Evolutionary conservation across 1,140 invertebrate genomes (phyloP), one percentile per base, ranked within the genome.

Genomic region (Physella acuta): DNA sequence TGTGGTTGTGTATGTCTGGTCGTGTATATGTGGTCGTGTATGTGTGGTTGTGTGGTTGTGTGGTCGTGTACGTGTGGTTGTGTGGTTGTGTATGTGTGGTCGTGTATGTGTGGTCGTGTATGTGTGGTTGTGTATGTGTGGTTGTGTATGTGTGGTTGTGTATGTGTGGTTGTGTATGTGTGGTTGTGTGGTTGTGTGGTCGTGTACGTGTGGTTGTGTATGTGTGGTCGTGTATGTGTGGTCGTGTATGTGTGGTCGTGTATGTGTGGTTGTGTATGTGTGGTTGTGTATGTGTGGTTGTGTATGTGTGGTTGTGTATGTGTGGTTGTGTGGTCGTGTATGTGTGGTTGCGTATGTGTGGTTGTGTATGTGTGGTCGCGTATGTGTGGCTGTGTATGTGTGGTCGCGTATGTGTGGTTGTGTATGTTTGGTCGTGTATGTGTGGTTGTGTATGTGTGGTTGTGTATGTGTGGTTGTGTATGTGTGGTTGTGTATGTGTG

Each of bases 321-420:
- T 14, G 33, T 17, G 11, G 34, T 24, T 51, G 49, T 55, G 36
- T 66, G 36, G 52, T 33, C 51, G 33, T 60, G 55, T 68, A 56
- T 59, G 36, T 51, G 36, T 68, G 53, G 37, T 56, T 61, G 58
- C n/a, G n/a, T n/a, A n/a, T n/a, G n/a, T 69, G 58, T 62, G 51
- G 51, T 33, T 62, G 39, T 69, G 67, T 62, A 34, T 58, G 53
- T 64, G 26, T 56, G 52, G 37, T 34, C 16, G 20, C 28, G 30
- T 51, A 61, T 37, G 66, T 24, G 26, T 44, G 20, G 8, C 39
- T 44, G 39, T 44, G 39, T 20, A 3, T 24, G n/a, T 34, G 11
- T 66, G 24, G 5, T 20, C n/a, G n/a, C n/a, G n/a, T n/a, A n/a
- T 4, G 20, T 16, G 68, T 58, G 44, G 8, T 44, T 44, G 39